Evolutionary conservation across 2,888 invertebrate species (phyloP), one percentile per base, ranked within the genome.

Genomic region (Phrixothrix hirtus): DNA sequence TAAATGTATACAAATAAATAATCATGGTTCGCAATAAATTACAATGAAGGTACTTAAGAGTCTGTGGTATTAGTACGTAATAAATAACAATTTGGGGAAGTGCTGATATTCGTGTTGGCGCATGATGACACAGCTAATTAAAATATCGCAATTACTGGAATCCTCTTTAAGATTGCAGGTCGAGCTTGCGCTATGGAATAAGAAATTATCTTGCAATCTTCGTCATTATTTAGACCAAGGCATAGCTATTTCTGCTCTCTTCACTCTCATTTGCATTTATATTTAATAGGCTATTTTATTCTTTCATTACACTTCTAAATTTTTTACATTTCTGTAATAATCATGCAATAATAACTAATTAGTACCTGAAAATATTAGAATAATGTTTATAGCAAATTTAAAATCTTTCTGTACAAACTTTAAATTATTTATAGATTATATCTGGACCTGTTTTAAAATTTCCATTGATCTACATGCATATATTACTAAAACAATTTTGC

Each of bases 71-170:
- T 52, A 46, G 46, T 15, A 42, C 25, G 46, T 42, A 45, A 52
- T 52, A 52, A 52, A 52, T 52, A 46, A 52, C 41, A 37, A 29
- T 45, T 52, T 52, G 32, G 41, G 16, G 46, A 45, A 52, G 42
- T 47, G 51, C 47, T 48, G 47, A 53, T 64, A 59, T 64, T 58
- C 65, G 61, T 63, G 55, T 43, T 54, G 59, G 62, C 63, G 65
- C 65, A 64, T 66, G 67, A 69, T 69, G 68, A 68, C 68, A 59
- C 63, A 61, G 63, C 67, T 69, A 69, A 70, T 70, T 69, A 67
- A 70, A 69, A 69, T 69, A 68, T 68, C 62, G 66, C 67, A 65
- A 67, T 67, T 64, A 63, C 57, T 55, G 61, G 57, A 69, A 67
- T 67, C 64, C 66, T 63, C 61, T 59, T 62, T 63, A 52, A 57